phyloP scores from a whole-genome alignment of 2,888 invertebrate genomes.

The Onthophagus sagittarius region DNA sequence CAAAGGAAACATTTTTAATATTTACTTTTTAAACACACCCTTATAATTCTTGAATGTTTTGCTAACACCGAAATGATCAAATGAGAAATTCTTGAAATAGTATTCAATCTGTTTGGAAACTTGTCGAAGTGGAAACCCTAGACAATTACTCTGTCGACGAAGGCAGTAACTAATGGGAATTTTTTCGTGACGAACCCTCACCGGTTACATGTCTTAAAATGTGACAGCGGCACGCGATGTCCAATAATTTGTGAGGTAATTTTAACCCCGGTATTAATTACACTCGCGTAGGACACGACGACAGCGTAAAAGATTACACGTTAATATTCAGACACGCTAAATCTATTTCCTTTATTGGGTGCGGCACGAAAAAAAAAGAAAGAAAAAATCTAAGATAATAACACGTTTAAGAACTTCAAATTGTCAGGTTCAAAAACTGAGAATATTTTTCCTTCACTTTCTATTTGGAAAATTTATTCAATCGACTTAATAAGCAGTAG shows the following conservation, averaged over 20 bases:
- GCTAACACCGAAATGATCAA: too few species aligned
- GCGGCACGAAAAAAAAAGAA: neutral
- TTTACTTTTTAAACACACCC: too few species aligned
- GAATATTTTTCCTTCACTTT: too few species aligned
- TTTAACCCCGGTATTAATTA: slow-evolving; percentile 10
- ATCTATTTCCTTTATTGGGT: neutral
- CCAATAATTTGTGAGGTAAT: slow-evolving; percentile 12
- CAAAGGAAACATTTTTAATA: too few species aligned
- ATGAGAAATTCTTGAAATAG: too few species aligned
- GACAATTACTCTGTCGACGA: neutral
- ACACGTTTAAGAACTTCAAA: neutral
- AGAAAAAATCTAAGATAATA: neutral
- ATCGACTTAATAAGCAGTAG: too few species aligned
- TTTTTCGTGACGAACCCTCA: slow-evolving; percentile 9
- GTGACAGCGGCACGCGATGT: slow-evolving; percentile 10
- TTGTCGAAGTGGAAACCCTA: neutral
- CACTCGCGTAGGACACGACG: neutral
- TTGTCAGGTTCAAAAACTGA: neutral
- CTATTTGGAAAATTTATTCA: too few species aligned
- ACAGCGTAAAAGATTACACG: slow-evolving; percentile 3
- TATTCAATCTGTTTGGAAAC: neutral
- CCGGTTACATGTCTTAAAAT: slow-evolving; percentile 9
- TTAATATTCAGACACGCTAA: neutral
- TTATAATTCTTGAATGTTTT: too few species aligned
- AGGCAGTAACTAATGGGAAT: slow-evolving; percentile 7